Base-by-base conservation (phyloP, 2,797 vertebrate species). In the Salmo trutta region DNA sequence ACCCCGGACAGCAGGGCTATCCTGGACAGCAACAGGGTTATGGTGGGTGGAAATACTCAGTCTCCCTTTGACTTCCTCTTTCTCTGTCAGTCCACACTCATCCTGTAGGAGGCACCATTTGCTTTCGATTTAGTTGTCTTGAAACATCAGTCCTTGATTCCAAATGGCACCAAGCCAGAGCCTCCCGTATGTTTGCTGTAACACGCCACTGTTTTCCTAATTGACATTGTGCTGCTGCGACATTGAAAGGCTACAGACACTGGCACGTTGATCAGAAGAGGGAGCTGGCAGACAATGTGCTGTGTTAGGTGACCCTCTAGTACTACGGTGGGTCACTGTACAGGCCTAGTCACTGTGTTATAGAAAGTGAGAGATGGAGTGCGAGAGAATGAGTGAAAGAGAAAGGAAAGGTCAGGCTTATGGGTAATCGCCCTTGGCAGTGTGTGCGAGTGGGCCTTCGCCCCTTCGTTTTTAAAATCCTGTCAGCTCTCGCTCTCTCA, bases 1-100 rank as follows among this genome's bases (percentile, higher is more conserved):
- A 95, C 87, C 93, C 96, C 1, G 96, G 96, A 79, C 98, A 99
- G 68, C 98, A 99, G 86, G 97, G 95, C 75, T 99, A 99, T 79
- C 97, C 97, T 5, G 95, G 95, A 72, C 98, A 99, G 83, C 98
- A 99, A 85, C 98, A 99, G 91, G 97, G 88, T 87, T 99, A 99
- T 12, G 97, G 98, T 99, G 92, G 94, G 96, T 86, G 36, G 24
- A 33, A 64, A 68, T 5, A 29, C 6, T n/a, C 17, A 15, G 29
- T 47, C 16, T 21, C 4, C 72, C 7, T n/a, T 17, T 51, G n/a
- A n/a, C 36, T 53, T 4, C 6, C 51, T 73, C 36, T 64, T 12
- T 36, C 2, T 71, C 71, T 76, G 15, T 21, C 29, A 67, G 27
- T 66, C 65, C 14, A 31, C 29, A 14, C 24, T 16, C 12, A 5